Percentiles rank a stretch among this genome's conserved stretches.
Evolutionary conservation across 2,888 invertebrate genomes (phyloP).

Genomic region (Lingula anatina): DNA sequence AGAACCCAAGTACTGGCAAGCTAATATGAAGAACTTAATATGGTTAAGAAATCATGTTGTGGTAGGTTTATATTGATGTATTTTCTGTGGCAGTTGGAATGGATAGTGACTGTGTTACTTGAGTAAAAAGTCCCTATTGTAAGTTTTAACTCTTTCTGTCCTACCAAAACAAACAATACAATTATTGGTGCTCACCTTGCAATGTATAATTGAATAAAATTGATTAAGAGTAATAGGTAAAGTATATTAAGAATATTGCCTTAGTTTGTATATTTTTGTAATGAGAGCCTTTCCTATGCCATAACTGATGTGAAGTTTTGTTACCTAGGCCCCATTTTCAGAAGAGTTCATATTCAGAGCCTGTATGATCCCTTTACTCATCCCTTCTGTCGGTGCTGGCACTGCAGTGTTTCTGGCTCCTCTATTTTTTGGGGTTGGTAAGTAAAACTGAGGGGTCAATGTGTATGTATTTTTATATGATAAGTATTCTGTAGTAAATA

Average conservation of each 20-base stretch:
- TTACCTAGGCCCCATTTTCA: conserved; percentile 82
- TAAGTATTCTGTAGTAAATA: no score
- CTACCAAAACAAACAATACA: no score
- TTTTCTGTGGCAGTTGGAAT: not conserved
- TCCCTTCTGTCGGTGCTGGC: conserved; percentile 73
- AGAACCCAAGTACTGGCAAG: conserved; percentile 72
- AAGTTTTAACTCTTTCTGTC: no score
- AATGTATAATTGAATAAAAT: no score
- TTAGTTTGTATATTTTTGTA: no score
- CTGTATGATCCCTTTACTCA: conserved; percentile 85
- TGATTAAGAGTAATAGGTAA: no score
- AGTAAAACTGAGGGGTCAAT: no score
- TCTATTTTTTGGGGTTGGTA: conserved; percentile 84
- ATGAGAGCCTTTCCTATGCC: not conserved
- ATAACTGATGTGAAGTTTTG: conserved; percentile 10
- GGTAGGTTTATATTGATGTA: conserved; percentile 25
- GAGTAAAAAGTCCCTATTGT: no score
- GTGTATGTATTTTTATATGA: no score
- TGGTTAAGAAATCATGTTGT: conserved; percentile 87
- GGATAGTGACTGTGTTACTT: not conserved
- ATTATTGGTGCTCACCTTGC: not conserved
- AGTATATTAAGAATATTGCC: no score
- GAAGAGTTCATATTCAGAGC: conserved; percentile 95
- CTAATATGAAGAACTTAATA: conserved; percentile 67
- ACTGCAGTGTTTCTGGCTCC: conserved; percentile 80